Evolutionary conservation across 2,888 invertebrate genomes (phyloP).

Genomic region (Tetanocera ferruginea): DNA sequence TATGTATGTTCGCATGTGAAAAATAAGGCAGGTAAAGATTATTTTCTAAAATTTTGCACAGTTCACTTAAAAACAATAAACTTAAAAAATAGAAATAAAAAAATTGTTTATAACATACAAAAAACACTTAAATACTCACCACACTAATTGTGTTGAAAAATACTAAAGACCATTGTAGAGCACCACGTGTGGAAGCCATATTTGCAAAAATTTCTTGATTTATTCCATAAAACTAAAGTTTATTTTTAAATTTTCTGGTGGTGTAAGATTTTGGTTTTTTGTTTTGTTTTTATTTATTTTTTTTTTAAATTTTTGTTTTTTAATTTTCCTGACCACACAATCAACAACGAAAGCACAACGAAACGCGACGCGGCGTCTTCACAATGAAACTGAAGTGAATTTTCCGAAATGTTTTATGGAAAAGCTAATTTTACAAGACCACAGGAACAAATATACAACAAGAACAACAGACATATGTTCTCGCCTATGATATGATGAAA

Average conservation of each 20-base stretch:
- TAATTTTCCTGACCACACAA: background rate
- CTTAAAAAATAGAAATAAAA: too few relatives aligned
- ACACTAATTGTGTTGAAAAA: slow-evolving; percentile 59
- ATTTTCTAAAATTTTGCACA: too few relatives aligned
- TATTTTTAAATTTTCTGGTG: background rate
- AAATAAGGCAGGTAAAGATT: too few relatives aligned
- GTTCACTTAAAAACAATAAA: too few relatives aligned
- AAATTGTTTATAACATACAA: too few relatives aligned
- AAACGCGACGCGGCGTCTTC: background rate
- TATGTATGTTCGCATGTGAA: too few relatives aligned
- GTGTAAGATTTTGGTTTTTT: background rate
- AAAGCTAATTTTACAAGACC: slow-evolving; percentile 4
- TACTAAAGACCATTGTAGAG: slow-evolving; percentile 61
- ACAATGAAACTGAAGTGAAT: slow-evolving; percentile 18
- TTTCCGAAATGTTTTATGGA: slow-evolving; percentile 13
- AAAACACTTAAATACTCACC: slow-evolving; percentile 52
- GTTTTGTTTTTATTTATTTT: background rate
- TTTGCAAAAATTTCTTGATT: slow-evolving; percentile 26
- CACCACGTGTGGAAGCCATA: slow-evolving; percentile 59
- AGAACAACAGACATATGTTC: background rate
- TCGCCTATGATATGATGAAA: background rate
- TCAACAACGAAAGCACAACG: background rate
- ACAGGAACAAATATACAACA: slow-evolving; percentile 4
- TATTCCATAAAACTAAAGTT: background rate
- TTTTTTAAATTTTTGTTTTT: background rate